Percentiles rank a stretch among this genome's conserved stretches.
Evolutionary conservation across 2,113 vertebrate genomes (phyloP).

Genomic region (Myanophis thanlyinensis): DNA sequence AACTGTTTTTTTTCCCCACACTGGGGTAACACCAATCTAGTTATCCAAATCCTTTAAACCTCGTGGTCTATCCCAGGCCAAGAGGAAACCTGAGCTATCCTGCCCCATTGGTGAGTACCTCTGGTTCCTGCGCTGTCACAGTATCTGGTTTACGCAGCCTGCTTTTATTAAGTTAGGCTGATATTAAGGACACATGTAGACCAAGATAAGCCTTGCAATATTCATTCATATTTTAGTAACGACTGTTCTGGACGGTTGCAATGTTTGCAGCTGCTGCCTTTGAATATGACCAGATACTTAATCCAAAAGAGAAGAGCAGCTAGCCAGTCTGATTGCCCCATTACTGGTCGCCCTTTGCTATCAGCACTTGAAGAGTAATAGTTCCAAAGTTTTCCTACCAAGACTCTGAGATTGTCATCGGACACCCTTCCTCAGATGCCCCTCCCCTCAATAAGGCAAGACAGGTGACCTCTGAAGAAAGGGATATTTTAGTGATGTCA

Average conservation of each 20-base stretch:
- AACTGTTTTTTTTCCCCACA: not conserved
- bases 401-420: not conserved
- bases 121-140: not conserved
- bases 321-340: not conserved
- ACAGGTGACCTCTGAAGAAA: not conserved
- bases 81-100: not conserved
- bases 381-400: not conserved
- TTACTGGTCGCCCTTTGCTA: not conserved
- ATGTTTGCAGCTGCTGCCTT: not conserved
- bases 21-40: not conserved
- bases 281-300: not conserved
- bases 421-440: not conserved
- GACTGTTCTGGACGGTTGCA: not conserved
- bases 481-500: not conserved
- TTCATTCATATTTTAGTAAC: not conserved
- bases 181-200: not conserved
- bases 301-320: not conserved
- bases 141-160: not conserved
- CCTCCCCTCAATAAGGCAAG: not conserved
- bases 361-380: not conserved
- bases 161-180: not conserved
- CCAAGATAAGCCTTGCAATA: not conserved
- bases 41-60: not conserved
- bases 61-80: not conserved
- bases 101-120: not conserved